Percentiles rank a stretch among this genome's conserved stretches.
Conservation (phyloP, 2,113 vertebrate species). For the Macquaria australasica region DNA sequence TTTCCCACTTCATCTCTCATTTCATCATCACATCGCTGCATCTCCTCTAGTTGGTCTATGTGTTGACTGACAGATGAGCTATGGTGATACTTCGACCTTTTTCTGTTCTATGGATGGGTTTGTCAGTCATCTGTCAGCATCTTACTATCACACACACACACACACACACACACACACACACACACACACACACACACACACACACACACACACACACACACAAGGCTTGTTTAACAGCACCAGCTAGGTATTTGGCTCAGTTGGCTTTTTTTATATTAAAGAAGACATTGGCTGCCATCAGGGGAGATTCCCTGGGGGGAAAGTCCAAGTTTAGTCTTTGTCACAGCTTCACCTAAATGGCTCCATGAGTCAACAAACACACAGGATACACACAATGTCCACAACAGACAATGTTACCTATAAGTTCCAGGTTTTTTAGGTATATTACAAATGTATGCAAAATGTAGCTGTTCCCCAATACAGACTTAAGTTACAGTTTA, state of each 20-base stretch:
- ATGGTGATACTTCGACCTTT: too few relatives aligned
- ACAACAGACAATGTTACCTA: neutral
- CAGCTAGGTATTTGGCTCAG: neutral
- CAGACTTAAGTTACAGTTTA: neutral
- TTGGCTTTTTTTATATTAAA: constrained; percentile 43
- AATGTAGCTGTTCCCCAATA: neutral
- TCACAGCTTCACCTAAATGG: constrained; percentile 34
- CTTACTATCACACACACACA: constrained; percentile 2
- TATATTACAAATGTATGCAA: neutral
- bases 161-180: neutral
- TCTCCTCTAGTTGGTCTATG: neutral
- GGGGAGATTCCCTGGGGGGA: constrained; percentile 16
- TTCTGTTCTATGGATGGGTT: constrained; percentile 4
- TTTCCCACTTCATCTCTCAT: neutral
- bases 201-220: constrained; percentile 7
- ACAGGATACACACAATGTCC: neutral
- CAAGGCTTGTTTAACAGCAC: constrained; percentile 5
- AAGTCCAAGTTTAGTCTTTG: constrained; percentile 37
- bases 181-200: neutral
- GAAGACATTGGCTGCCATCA: constrained; percentile 35
- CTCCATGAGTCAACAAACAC: constrained; percentile 40
- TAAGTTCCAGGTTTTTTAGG: constrained; percentile 7
- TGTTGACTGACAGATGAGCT: constrained; percentile 3
- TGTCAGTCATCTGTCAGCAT: constrained; percentile 3
- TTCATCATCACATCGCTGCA: neutral